Evolutionary conservation across 2,797 vertebrate genomes (phyloP).

Genomic region (Coreius guichenoti): DNA sequence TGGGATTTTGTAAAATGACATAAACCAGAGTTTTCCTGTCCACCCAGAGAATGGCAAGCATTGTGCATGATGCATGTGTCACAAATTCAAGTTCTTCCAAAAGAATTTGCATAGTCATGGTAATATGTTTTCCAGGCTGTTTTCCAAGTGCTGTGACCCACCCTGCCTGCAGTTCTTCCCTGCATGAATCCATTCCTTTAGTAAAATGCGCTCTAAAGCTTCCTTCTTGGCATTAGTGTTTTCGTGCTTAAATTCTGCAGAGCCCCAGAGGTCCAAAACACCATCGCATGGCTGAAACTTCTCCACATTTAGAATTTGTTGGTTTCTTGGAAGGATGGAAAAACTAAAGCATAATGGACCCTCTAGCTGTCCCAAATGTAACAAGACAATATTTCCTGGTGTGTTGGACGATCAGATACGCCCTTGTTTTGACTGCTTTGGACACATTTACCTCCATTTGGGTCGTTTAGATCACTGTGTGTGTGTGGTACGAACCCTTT

Average conservation of each 20-base stretch:
- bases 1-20: conserved; percentile 4
- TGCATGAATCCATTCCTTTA: background rate
- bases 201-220: background rate
- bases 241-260: conserved; percentile 5
- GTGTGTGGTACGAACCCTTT: background rate
- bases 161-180: conserved; percentile 25
- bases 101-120: conserved; percentile 34
- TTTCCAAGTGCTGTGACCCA: conserved; percentile 38
- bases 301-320: conserved; percentile 20
- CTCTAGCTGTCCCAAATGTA: conserved; percentile 23
- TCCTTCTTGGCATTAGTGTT: conserved; percentile 18
- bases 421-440: conserved; percentile 35
- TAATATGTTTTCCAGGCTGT: conserved; percentile 32
- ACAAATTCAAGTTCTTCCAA: conserved; percentile 16
- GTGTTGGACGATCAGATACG: conserved; percentile 24
- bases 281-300: conserved; percentile 5
- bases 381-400: conserved; percentile 31
- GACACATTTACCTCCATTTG: conserved; percentile 9
- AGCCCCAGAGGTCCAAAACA: conserved; percentile 27
- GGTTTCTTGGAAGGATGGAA: conserved; percentile 30
- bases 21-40: conserved; percentile 10
- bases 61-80: conserved; percentile 3
- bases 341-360: conserved; percentile 5
- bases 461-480: background rate
- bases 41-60: background rate